Base-by-base conservation (phyloP, 1,140 invertebrate genomes). In the Drusus annulatus region DNA sequence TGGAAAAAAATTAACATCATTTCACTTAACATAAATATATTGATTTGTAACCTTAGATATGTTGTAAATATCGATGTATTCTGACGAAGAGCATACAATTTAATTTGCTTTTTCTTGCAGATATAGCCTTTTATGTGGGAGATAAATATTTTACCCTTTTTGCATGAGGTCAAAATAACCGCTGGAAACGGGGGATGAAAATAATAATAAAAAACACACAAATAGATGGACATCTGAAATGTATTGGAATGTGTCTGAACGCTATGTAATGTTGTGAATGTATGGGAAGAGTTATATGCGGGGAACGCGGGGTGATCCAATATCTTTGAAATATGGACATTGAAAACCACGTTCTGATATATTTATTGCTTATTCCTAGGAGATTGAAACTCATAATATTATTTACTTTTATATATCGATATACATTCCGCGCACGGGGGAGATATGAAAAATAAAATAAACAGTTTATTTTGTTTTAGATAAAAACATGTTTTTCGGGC, bases 281-380 rank as follows among this genome's bases (percentile, higher is more conserved):
- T 56, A 80, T 19, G n/a, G n/a, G 16, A 45, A 45, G 45, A 69
- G 62, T 36, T 36, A 69, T 25, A 58, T 50, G 63, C 19, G 51
- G 51, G 51, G 76, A 17, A 60, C 31, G 68, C 21, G 51, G 10
- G 76, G 69, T 58, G 76, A 81, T 81, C 80, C 82, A 83, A 83
- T 83, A 83, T 83, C 76, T 83, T 81, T 81, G 79, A 83, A 81
- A 83, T 81, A 83, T 81, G 82, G 82, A 83, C 82, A 83, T 83
- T 83, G 82, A 83, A 83, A 83, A 83, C 82, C 82, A 80, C 79
- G 50, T 50, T 45, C 63, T 58, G 80, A 83, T 60, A 77, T 83
- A 83, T 83, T 83, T 83, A 83, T 83, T 80, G 82, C 80, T 81
- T 83, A 83, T 83, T 83, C 82, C 82, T 69, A 21, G 73, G 77